phyloP scores from a whole-genome alignment of 2,888 invertebrate species.

The Amblyteles armatorius region DNA sequence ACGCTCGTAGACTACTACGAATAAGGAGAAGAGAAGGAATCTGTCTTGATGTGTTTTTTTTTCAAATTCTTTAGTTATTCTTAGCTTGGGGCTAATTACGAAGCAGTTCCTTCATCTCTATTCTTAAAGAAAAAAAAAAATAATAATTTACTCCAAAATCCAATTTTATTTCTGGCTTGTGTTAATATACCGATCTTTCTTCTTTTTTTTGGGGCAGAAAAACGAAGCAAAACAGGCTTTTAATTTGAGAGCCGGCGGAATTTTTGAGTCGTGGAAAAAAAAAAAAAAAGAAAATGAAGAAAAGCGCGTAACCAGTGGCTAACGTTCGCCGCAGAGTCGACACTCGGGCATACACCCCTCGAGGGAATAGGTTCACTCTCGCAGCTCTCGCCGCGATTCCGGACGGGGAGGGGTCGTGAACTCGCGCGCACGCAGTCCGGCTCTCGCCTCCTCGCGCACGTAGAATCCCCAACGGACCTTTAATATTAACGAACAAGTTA shows the following conservation, averaged over 20 bases:
- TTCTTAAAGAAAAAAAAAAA: neutral
- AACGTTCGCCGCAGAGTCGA: constrained; percentile 38
- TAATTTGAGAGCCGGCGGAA: neutral
- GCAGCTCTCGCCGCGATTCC: constrained; percentile 72
- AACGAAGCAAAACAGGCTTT: neutral
- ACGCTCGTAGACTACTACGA: neutral
- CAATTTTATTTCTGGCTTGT: neutral
- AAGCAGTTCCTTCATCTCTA: too few relatives aligned
- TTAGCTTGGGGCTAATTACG: too few relatives aligned
- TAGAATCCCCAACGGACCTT: constrained; percentile 79
- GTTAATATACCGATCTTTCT: neutral
- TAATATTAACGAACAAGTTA: constrained; percentile 84
- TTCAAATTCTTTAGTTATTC: neutral
- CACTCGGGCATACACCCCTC: constrained; percentile 31
- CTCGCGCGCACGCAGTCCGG: constrained; percentile 66
- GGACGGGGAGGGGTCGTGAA: constrained; percentile 68
- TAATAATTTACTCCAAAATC: neutral
- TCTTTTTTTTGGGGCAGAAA: neutral
- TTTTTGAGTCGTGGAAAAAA: neutral
- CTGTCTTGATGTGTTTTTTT: neutral
- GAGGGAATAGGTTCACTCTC: constrained; percentile 22
- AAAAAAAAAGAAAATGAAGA: neutral
- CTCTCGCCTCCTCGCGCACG: constrained; percentile 65
- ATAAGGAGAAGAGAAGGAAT: constrained; percentile 23
- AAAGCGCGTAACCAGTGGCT: constrained; percentile 37